Base-by-base conservation (phyloP, 1,140 invertebrate genomes). In the Polypedilum vanderplanki region DNA sequence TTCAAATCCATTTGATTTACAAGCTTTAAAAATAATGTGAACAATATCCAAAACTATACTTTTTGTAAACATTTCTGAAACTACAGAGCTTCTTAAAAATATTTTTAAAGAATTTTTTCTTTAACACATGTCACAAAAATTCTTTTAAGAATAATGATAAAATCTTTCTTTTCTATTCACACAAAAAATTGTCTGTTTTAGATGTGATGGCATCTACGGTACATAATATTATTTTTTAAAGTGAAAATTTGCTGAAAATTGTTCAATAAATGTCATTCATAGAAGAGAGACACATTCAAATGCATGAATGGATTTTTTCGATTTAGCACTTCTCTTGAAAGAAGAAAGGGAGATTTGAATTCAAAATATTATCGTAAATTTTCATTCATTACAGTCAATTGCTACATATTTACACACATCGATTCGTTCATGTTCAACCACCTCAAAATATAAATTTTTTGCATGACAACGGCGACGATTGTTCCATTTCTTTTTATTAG, bases 221-320 rank as follows among this genome's bases (percentile, higher is more conserved):
- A n/a, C n/a, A 46, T 12, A 57, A 57, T 57, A n/a, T 57, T 57
- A n/a, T 57, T 12, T 46, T 12, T 57, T 57, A 57, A 57, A 57
- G 46, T 57, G 46, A 57, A 57, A 57, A 57, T 57, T 57, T 57
- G 46, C 24, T 57, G 46, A 57, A 57, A 57, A 57, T 57, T 57
- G 46, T 57, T 57, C 46, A 57, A 57, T 57, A 57, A 57, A 57
- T 57, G 46, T 57, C 46, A 57, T 57, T 15, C 46, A n/a, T n/a
- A 57, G 12, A 57, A n/a, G 46, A 57, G 46, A 12, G 24, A 33
- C 24, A 33, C 1, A 33, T 33, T n/a, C 3, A 12, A 57, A 57
- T 12, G 15, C n/a, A 57, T 15, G 12, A 15, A n/a, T n/a, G 46
- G 15, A 57, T 57, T 57, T 57, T 57, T 57, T 57, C 46, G 46